Evolutionary conservation across 1,140 invertebrate genomes (phyloP), one percentile per base, ranked within the genome.

Genomic region (Ladona fulva): DNA sequence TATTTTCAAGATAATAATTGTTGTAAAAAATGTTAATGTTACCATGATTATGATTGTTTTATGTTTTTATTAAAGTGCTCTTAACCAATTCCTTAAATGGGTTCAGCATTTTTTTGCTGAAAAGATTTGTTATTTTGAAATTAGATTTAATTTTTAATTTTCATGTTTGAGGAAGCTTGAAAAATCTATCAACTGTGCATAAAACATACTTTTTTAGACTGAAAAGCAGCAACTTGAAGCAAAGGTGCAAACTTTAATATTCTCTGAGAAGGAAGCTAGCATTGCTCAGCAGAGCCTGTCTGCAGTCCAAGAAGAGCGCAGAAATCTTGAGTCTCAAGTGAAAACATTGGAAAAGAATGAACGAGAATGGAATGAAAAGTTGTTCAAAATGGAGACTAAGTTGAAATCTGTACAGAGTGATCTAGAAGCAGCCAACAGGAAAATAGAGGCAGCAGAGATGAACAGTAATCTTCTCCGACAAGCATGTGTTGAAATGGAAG

Each of bases 401-500:
- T 74, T 87, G 0, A 84, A 87, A 42, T 82, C 83, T 0, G 87
- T 87, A 76, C 78, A 89, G 0, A 86, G 88, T 59, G 87, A 85
- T 76, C 78, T 85, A 86, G 74, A 83, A 85, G 78, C 84, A 88
- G 78, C 80, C 84, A 11, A 84, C 85, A 42, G 81, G 86, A 79
- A 82, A 83, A 80, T 78, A 87, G 82, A 76, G 22, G 42, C 79
- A 37, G 76, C 78, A 25, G 77, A 79, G 75, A 66, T 94, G 85
- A 94, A 94, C 83, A 91, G 91, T 78, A 89, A 92, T 78, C 88
- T 92, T 0, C 82, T 95, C 19, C 91, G 94, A 81, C 90, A 91
- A 81, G 91, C 93, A 0, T 94, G 92, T 80, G 89, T 88, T 14
- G 87, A 95, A 16, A 85, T 95, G 8, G 94, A 96, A 80, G 90